Conservation (phyloP, 2,797 vertebrate species). For the Microctenopoma steveboyesi region DNA sequence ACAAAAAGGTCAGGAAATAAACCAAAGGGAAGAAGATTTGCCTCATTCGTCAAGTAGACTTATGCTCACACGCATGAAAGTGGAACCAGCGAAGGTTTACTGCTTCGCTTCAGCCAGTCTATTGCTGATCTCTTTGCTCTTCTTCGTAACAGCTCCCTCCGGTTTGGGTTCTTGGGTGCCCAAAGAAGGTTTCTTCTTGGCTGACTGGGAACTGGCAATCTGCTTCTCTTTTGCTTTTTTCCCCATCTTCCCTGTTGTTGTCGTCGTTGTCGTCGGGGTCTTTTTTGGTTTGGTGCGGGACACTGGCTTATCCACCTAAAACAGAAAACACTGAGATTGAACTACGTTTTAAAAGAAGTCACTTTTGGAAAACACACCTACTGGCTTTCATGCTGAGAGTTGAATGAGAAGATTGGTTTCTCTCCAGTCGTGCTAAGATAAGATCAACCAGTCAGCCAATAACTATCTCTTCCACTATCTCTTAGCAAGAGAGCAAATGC, state of each 20-base stretch:
- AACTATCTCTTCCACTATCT: background rate
- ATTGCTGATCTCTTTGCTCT: conserved; percentile 98
- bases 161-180: conserved; percentile 80
- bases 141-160: conserved; percentile 91
- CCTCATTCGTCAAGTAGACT: conserved; percentile 86
- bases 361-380: conserved; percentile 10
- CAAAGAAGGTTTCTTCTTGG: conserved; percentile 91
- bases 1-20: conserved; percentile 50
- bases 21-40: conserved; percentile 82
- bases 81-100: conserved; percentile 78
- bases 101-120: conserved; percentile 99
- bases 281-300: conserved; percentile 97
- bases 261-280: conserved; percentile 78
- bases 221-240: conserved; percentile 97
- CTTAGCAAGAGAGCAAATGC: conserved; percentile 31
- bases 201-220: conserved; percentile 84
- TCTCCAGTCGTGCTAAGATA: background rate
- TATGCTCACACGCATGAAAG: conserved; percentile 56
- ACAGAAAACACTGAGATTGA: conserved; percentile 32
- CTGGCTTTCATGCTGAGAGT: conserved; percentile 17
- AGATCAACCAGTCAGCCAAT: background rate
- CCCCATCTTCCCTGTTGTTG: conserved; percentile 87
- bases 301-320: conserved; percentile 89
- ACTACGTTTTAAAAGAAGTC: background rate
- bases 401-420: background rate